Evolutionary conservation across 2,113 vertebrate species (phyloP), one percentile per base, ranked within the genome.

Genomic region (Stercorarius parasiticus): DNA sequence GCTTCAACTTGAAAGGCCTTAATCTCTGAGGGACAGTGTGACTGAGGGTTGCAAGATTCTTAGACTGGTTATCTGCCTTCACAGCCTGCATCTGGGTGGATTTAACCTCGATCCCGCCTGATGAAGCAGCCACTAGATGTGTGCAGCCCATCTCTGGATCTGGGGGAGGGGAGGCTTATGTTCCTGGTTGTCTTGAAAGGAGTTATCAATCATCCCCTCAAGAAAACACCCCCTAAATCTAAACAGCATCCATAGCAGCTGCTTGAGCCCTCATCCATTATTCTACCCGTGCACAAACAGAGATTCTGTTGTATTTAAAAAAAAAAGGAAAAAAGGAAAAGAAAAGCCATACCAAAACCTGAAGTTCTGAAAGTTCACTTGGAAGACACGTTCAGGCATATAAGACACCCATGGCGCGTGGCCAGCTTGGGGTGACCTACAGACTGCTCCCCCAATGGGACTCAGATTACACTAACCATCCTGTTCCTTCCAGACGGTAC

Each of bases 121-220:
- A 21, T 20, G 67, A 22, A 40, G 78, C 59, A 25, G 88, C 79
- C 85, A 43, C 64, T 69, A 70, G 67, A 58, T 62, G 58, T 43
- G 30, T 62, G 38, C 76, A 64, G 66, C 65, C 29, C n/a, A 16
- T 47, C 65, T 65, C 83, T 70, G 73, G n/a, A 50, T 65, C 55
- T 18, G 56, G 94, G 79, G 67, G 78, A 66, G 21, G 62, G 67
- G 47, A 56, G n/a, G 70, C 25, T 79, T 76, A 30, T 17, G 43
- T 66, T 93, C 76, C 88, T 73, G 45, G 42, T 71, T 55, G 82
- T 58, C 88, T 85, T 90, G 95, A 90, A 74, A 89, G 94, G 23
- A 82, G 23, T 47, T 82, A 95, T 97, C 94, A 49, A 93, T 96
- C 96, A 93, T 43, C 34, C 23, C 20, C 26, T 56, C 55, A 65